Evolutionary conservation across 2,113 vertebrate genomes (phyloP), one percentile per base, ranked within the genome.

Genomic region (Drymodes brunneopygia): DNA sequence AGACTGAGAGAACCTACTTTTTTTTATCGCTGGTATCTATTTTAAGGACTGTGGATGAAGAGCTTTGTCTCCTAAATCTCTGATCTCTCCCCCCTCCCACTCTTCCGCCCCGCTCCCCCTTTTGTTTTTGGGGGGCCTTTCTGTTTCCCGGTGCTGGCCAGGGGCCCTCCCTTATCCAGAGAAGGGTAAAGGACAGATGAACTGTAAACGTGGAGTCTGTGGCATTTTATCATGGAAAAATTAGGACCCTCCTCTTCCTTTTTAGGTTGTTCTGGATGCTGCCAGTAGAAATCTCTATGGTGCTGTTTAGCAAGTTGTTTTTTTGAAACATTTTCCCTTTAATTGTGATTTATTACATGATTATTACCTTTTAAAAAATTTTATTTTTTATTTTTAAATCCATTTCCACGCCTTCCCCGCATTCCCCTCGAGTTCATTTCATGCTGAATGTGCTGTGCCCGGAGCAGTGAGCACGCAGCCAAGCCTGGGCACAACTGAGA

Each of bases 241-340:
- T 11, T 10, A 61, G 84, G 71, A 90, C 53, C 56, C 50, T 94
- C 61, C 45, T 66, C 40, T 79, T 58, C 56, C 53, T 73, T 64
- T 83, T 65, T 87, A 73, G 75, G 86, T 71, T 53, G 36, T 73
- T 88, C 36, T 2, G 15, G 84, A 75, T 95, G 81, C 85, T 96
- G 96, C 94, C 96, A 92, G 92, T 93, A 95, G 94, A 94, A 86
- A 67, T 81, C 86, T 81, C 61, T 24, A 57, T 74, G 97, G 94
- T 97, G 96, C 94, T 97, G 73, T 97, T 95, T 77, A 88, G 81
- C 44, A 58, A 40, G 36, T 36, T 81, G 77, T 71, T 67, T 77
- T 81, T 62, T 85, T 94, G 85, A 94, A 89, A 77, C 44, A 5
- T 81, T 96, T 90, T 70, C 65, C 64, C n/a, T 72, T 86, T 66